Base-by-base conservation (phyloP, 2,797 vertebrate species). In the Schizopygopsis malacanthus region DNA sequence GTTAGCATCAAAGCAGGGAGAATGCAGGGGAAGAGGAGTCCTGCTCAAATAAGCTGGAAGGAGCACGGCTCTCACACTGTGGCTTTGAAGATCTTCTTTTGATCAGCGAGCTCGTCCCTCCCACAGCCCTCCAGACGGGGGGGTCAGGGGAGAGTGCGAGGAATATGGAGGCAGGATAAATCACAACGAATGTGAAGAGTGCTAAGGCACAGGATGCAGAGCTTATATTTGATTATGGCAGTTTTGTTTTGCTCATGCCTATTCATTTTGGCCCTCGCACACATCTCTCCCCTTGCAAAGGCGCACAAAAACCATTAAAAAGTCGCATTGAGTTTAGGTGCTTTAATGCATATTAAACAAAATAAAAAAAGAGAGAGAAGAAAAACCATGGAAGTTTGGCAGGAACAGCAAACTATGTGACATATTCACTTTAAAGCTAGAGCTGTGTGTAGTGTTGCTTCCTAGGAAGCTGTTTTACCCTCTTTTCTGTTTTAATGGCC, bases 41-140 rank as follows among this genome's bases (percentile, higher is more conserved):
- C 75, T 80, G 90, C 61, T 93, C 89, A 91, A 94, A 92, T 92
- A 90, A 88, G 91, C 92, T 92, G 86, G 86, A 77, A 87, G 88
- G 89, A 89, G 93, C 92, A 85, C 84, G 79, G 82, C 90, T 92
- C 80, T 91, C 88, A 88, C 86, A 92, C 89, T 85, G 85, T 78
- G 85, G 88, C 94, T 95, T 96, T 95, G 93, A 95, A 95, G 94
- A 89, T 93, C 86, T 83, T 92, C 93, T 95, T 95, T 95, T 95
- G 93, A 95, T 95, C 93, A 93, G 90, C 75, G 77, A 88, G 91
- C 90, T 92, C 79, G 89, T 91, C 90, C 83, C 50, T 86, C 90
- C 87, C 77, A 89, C 90, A 85, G 82, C 85, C 89, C 90, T 90
- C 89, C 90, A 93, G 92, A 91, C 43, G 7, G 50, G 77, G 47